Evolutionary conservation across 2,113 vertebrate genomes (phyloP).

Genomic region (Oreotrochilus melanogaster): DNA sequence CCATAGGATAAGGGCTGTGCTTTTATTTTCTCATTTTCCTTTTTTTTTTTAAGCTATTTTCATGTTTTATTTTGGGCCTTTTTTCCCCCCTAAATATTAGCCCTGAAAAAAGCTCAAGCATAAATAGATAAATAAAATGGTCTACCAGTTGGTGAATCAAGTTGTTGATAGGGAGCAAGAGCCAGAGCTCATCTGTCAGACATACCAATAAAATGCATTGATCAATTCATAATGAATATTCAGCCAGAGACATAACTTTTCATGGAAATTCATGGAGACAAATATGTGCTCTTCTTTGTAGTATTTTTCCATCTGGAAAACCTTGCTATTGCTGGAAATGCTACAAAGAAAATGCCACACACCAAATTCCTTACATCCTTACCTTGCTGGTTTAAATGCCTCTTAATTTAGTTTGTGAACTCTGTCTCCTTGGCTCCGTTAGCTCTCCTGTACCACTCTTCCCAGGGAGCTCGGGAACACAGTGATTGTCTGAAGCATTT

Average conservation of each 20-base stretch:
- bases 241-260: background rate
- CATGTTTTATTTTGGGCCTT: background rate
- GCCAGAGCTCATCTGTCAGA: background rate
- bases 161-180: background rate
- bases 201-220: background rate
- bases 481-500: background rate
- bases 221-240: slow-evolving; percentile 25
- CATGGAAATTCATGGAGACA: background rate
- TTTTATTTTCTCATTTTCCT: background rate
- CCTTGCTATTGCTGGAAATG: background rate
- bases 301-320: slow-evolving; percentile 1
- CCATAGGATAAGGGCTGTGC: background rate
- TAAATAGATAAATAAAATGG: background rate
- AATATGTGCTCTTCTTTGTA: slow-evolving; percentile 12
- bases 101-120: background rate
- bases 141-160: background rate
- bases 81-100: background rate
- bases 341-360: background rate
- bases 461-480: background rate
- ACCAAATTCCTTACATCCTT: background rate
- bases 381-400: background rate
- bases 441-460: background rate
- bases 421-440: background rate
- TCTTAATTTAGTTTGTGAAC: slow-evolving; percentile 25
- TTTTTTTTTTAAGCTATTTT: background rate